Evolutionary conservation across 1,140 invertebrate genomes (phyloP).

Genomic region (Drosophila baimaii): DNA sequence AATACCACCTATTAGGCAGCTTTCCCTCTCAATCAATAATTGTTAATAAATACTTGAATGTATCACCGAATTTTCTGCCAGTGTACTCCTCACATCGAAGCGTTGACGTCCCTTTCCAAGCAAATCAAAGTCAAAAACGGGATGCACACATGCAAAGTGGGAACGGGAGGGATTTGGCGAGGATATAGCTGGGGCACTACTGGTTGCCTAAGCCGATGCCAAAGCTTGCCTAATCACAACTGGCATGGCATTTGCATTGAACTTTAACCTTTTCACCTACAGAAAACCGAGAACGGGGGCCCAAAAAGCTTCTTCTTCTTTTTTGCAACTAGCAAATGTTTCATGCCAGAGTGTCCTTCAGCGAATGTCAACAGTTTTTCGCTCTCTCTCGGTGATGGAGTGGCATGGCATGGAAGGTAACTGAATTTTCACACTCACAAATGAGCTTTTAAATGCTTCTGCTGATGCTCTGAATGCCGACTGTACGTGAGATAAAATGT

Average conservation of each 20-base stretch:
- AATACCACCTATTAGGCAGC: too few relatives aligned
- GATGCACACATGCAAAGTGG: conserved; percentile 21
- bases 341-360: conserved; percentile 30
- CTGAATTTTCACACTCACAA: conserved; percentile 25
- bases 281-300: background rate
- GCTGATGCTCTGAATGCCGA: background rate
- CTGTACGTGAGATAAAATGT: conserved; percentile 4
- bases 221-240: conserved; percentile 32
- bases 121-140: conserved; percentile 58
- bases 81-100: conserved; percentile 9
- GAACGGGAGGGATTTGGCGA: too few relatives aligned
- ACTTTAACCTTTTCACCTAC: conserved; percentile 53
- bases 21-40: too few relatives aligned
- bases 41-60: too few relatives aligned
- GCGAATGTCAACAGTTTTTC: conserved; percentile 35
- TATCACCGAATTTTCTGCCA: background rate
- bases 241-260: conserved; percentile 38
- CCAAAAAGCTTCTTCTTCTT: conserved; percentile 5
- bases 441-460: conserved; percentile 52
- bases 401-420: conserved; percentile 14
- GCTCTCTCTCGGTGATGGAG: background rate
- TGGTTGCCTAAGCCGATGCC: conserved; percentile 15
- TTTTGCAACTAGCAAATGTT: conserved; percentile 1
- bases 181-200: background rate
- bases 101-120: conserved; percentile 54